phyloP scores from a whole-genome alignment of 1,140 invertebrate genomes.

The Pentalonia nigronervosa region DNA sequence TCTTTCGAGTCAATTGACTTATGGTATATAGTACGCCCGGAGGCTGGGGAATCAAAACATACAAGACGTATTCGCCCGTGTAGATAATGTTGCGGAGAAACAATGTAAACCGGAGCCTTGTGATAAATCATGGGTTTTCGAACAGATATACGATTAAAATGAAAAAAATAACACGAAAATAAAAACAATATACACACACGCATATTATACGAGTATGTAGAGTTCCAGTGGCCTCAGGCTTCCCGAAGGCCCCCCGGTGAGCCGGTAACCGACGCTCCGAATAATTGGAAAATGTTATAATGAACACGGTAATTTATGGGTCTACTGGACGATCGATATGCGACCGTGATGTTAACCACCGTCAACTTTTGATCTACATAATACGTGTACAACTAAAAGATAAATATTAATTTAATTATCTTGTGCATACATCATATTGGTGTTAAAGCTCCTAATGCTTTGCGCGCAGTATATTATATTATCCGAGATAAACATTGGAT shows the following conservation, averaged over 20 bases:
- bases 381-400: background rate
- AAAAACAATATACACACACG: slow-evolving; percentile 40
- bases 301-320: slow-evolving; percentile 56
- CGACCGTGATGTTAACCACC: background rate
- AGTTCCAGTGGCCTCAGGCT: slow-evolving; percentile 42
- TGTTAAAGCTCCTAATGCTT: background rate
- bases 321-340: slow-evolving; percentile 46
- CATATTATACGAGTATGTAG: slow-evolving; percentile 33
- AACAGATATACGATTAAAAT: slow-evolving; percentile 58
- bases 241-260: slow-evolving; percentile 48
- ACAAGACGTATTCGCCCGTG: slow-evolving; percentile 55
- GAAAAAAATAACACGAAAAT: slow-evolving; percentile 52
- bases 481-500: background rate
- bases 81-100: slow-evolving; percentile 54
- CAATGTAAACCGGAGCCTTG: slow-evolving; percentile 54
- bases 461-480: background rate
- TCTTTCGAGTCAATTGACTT: slow-evolving; percentile 51
- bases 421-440: background rate
- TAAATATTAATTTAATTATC: background rate
- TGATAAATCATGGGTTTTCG: slow-evolving; percentile 56
- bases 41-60: slow-evolving; percentile 53
- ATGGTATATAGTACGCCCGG: slow-evolving; percentile 45
- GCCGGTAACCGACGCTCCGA: slow-evolving; percentile 50
- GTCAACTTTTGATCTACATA: slow-evolving; percentile 36
- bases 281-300: slow-evolving; percentile 58